Evolutionary conservation across 2,888 invertebrate genomes (phyloP), one percentile per base, ranked within the genome.

Genomic region (Linnaemya tessellans): DNA sequence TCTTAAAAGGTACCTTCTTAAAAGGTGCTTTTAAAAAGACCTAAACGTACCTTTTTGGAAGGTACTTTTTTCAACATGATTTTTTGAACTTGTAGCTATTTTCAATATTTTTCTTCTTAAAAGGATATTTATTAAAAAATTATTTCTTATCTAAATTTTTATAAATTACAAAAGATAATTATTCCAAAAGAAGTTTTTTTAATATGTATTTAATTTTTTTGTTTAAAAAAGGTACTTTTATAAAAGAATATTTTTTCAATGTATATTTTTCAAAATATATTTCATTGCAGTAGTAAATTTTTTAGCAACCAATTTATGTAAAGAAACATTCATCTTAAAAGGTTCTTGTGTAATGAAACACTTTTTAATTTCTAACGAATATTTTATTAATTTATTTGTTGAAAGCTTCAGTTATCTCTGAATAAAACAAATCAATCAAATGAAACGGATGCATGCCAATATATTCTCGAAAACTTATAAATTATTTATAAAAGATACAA

Each of bases 401-500:
- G 11, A 20, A 1, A 20, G 20, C 18, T 54, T 54, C 11, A 54
- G 30, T 58, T n/a, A 13, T n/a, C n/a, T 30, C 3, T 22, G 25
- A 4, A 30, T 0, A 58, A 30, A 30, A 5, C 30, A n/a, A 56
- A 25, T 15, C 15, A 56, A n/a, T 30, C 1, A 30, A n/a, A n/a
- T 9, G 13, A 58, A 18, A 38, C 38, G 10, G 20, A 15, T 49
- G 22, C 35, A 46, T 56, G 25, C 8, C 18, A 41, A 70, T 15
- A 3, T n/a, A 10, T 38, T 11, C 10, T 35, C 13, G 0, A 7
- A 49, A 78, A n/a, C 25, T 8, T 11, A 56, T 38, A 46, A 56
- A 65, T 78, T 41, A 70, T 70, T 70, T 54, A 70, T 70, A 54
- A 60, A 54, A n/a, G 60, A 43, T 38, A n/a, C 13, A 60, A 22